Conservation (phyloP, 1,140 invertebrate genomes). For the Papilio aristodemus region DNA sequence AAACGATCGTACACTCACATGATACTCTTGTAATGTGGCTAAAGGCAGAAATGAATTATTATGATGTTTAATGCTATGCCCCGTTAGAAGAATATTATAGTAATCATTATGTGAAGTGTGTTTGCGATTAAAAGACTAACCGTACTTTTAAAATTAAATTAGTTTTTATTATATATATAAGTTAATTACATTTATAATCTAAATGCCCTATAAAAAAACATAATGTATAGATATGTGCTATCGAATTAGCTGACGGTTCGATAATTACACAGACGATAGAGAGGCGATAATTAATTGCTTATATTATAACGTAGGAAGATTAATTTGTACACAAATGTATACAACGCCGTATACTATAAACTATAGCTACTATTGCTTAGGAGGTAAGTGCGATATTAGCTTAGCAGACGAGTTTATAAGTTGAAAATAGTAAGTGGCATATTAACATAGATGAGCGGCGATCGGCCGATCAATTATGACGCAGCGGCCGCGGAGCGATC, state of each 20-base stretch:
- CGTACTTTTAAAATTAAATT: not conserved
- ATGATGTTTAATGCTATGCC: no score
- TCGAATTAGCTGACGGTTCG: conserved; percentile 12
- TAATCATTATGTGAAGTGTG: not conserved
- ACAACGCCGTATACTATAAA: not conserved
- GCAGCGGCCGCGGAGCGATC: conserved; percentile 46
- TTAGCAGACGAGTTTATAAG: conserved; percentile 21
- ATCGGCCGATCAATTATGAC: conserved; percentile 46
- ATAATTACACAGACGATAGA: conserved; percentile 9
- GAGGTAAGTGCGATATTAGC: conserved; percentile 27
- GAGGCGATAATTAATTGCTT: conserved; percentile 13
- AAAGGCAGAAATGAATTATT: no score
- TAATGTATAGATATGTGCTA: conserved; percentile 7
- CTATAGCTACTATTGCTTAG: not conserved
- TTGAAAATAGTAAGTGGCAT: conserved; percentile 35
- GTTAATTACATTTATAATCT: conserved; percentile 11
- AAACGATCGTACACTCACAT: not conserved
- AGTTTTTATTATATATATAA: conserved; percentile 3
- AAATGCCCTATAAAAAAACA: conserved; percentile 9
- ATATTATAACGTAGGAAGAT: not conserved
- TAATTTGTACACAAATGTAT: conserved; percentile 11
- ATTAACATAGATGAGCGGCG: conserved; percentile 51
- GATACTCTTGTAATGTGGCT: no score
- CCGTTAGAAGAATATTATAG: not conserved
- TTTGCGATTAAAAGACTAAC: not conserved